Evolutionary conservation across 1,140 invertebrate genomes (phyloP).

Genomic region (Bilobella aurantiaca): DNA sequence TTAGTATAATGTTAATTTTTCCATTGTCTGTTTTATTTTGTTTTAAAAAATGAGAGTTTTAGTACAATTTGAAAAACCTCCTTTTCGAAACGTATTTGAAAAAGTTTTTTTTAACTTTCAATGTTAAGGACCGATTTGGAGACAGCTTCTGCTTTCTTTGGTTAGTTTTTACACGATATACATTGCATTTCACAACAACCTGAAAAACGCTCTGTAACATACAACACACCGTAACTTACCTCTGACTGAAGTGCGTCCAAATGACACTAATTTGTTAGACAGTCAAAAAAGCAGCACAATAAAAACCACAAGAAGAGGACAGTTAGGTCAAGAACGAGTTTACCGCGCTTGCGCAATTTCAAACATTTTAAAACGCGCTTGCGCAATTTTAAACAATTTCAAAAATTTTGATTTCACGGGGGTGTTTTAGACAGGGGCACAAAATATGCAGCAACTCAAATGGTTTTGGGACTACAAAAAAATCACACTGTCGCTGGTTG

Average conservation of each 20-base stretch:
- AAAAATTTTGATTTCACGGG: not conserved
- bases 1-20: too few species aligned
- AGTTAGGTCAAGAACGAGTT: conserved; percentile 38
- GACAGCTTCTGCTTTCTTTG: too few species aligned
- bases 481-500: too few species aligned
- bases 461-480: too few species aligned
- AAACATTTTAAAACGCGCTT: not conserved
- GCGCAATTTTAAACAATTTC: not conserved
- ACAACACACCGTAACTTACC: conserved; percentile 73
- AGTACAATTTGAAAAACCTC: too few species aligned
- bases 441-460: conserved; percentile 1
- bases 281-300: conserved; percentile 42
- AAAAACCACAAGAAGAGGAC: conserved; percentile 48
- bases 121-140: too few species aligned
- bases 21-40: not conserved
- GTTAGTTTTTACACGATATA: too few species aligned
- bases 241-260: conserved; percentile 96
- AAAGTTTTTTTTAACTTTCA: too few species aligned
- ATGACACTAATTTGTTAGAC: conserved; percentile 58
- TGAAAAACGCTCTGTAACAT: too few species aligned
- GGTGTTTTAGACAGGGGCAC: conserved; percentile 28
- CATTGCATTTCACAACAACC: too few species aligned
- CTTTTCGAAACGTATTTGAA: too few species aligned
- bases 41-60: not conserved
- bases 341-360: not conserved